Evolutionary conservation across 2,113 vertebrate genomes (phyloP).

Genomic region (Phycodurus eques): DNA sequence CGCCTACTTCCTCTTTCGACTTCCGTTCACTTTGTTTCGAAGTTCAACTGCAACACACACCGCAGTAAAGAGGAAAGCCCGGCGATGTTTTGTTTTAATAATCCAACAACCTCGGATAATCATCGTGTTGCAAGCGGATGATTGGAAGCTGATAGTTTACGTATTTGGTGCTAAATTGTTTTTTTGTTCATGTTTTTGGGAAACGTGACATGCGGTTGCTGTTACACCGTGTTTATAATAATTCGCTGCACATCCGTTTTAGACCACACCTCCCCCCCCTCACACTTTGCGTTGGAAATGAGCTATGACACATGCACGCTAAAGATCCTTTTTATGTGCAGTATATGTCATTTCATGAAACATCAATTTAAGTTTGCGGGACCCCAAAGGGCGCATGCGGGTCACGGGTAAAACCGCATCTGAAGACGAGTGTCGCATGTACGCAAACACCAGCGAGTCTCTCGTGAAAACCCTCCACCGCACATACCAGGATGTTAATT

Average conservation of each 20-base stretch:
- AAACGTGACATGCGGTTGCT: too few relatives aligned
- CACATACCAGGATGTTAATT: conserved; percentile 65
- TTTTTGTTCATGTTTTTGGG: too few relatives aligned
- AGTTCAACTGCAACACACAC: too few relatives aligned
- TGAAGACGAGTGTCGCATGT: conserved; percentile 53
- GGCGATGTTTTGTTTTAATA: too few relatives aligned
- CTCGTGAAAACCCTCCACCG: conserved; percentile 54
- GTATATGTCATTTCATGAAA: neutral
- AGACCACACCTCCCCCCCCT: neutral
- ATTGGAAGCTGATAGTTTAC: too few relatives aligned
- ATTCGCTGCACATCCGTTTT: neutral
- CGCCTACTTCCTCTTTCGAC: too few relatives aligned
- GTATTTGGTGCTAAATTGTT: too few relatives aligned
- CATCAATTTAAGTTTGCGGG: neutral
- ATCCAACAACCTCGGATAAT: too few relatives aligned
- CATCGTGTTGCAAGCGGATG: too few relatives aligned
- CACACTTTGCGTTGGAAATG: neutral
- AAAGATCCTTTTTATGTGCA: neutral
- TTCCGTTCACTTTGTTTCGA: too few relatives aligned
- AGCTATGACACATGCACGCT: neutral
- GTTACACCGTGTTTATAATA: neutral
- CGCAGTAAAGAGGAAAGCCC: too few relatives aligned
- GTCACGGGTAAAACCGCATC: conserved; percentile 6
- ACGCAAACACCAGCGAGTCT: conserved; percentile 47
- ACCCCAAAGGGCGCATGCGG: neutral